Evolutionary conservation across 2,797 vertebrate genomes (phyloP), one percentile per base, ranked within the genome.

Genomic region (Galago senegalensis): DNA sequence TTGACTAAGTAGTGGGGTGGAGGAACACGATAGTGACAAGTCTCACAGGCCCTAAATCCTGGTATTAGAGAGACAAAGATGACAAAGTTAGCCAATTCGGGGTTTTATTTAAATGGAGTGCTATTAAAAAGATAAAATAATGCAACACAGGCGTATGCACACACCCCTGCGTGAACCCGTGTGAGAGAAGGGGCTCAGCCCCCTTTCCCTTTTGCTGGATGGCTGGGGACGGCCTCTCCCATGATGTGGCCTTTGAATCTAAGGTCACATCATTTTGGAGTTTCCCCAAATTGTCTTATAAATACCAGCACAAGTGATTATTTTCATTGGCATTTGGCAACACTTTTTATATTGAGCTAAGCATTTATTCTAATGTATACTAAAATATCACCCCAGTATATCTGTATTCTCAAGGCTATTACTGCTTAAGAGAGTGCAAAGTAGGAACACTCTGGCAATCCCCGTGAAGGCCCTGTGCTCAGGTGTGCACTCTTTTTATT

Each of bases 61-160:
- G 37, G 46, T 31, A 23, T 87, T 56, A 61, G 40, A 49, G 46
- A 69, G 75, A 72, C 40, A 40, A 79, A 73, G 76, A 65, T 3
- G 3, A 11, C 56, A 75, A 93, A 34, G 29, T 87, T 82, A 46
- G 86, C 61, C 49, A 46, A 10, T 49, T 27, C 67, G 4, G 23
- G 37, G 23, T 23, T 21, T 25, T 82, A 67, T 37, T 94, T 92
- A 88, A 79, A 91, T 27, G 12, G 37, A 75, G 25, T 43, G n/a
- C 49, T 65, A 53, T 53, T 58, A 87, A 73, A 76, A 40, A 94
- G 72, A 49, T 43, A 89, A 69, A 91, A 75, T 43, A 60, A 77
- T 3, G 34, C 16, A 49, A 25, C 18, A 34, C 0, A 40, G 27
- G 58, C 21, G 25, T 31, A 70, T 27, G 40, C 46, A 31, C 3